phyloP scores from a whole-genome alignment of 2,113 vertebrate species.

The Prunella fulvescens region DNA sequence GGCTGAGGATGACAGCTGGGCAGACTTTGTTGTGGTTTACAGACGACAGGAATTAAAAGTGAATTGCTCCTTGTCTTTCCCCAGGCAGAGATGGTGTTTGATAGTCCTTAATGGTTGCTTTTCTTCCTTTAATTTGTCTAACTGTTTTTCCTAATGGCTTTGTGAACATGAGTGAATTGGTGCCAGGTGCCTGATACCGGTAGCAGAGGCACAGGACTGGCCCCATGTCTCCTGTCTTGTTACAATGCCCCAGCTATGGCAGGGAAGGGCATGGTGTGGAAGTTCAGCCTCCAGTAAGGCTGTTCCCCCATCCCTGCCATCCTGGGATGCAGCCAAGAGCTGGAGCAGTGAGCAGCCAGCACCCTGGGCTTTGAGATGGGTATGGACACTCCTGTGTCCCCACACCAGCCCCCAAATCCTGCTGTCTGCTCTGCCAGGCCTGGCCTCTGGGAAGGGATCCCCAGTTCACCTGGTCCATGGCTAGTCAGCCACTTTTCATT shows the following conservation, averaged over 20 bases:
- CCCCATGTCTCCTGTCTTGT: background rate
- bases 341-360: background rate
- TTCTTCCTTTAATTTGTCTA: conserved; percentile 23
- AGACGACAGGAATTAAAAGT: background rate
- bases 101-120: conserved; percentile 24
- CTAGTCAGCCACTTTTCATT: background rate
- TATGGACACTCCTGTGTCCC: background rate
- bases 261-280: too few relatives aligned
- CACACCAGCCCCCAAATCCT: background rate
- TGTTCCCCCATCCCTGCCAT: background rate
- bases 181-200: background rate
- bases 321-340: background rate
- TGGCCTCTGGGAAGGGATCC: background rate
- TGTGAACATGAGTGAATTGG: background rate
- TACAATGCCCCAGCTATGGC: accelerated
- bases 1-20: background rate
- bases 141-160: conserved; percentile 35
- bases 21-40: background rate
- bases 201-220: background rate
- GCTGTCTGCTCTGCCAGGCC: background rate
- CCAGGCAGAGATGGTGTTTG: background rate
- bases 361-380: background rate
- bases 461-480: accelerated
- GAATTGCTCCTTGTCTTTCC: background rate
- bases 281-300: background rate